Conservation (phyloP, 2,888 invertebrate genomes). For the Hoplodrina ambigua region DNA sequence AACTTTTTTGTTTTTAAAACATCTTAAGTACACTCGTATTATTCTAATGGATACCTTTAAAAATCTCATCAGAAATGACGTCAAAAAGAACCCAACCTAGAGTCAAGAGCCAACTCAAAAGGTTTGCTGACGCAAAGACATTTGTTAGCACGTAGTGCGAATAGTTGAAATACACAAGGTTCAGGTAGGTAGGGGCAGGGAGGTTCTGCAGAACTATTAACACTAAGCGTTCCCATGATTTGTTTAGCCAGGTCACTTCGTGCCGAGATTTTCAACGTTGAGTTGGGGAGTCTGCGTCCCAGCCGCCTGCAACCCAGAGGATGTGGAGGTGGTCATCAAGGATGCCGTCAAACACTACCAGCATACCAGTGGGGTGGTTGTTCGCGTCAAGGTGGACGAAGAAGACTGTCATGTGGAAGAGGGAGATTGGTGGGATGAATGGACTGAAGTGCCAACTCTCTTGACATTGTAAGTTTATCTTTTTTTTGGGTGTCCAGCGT, state of each 20-base stretch:
- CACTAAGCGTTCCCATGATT: slow-evolving; percentile 76
- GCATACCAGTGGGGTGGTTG: slow-evolving; percentile 90
- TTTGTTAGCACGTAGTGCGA: no score
- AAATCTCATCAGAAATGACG: not conserved
- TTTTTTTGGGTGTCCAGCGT: no score
- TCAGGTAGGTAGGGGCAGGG: no score
- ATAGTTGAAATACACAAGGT: no score
- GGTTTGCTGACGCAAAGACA: no score
- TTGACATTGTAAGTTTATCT: slow-evolving; percentile 81
- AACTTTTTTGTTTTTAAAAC: no score
- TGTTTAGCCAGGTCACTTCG: slow-evolving; percentile 93
- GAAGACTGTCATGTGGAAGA: slow-evolving; percentile 91
- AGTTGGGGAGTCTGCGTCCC: slow-evolving; percentile 94
- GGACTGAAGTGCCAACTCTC: slow-evolving; percentile 81
- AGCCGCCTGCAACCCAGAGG: slow-evolving; percentile 90
- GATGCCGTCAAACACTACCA: slow-evolving; percentile 91
- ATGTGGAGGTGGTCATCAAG: slow-evolving; percentile 90
- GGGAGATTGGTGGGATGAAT: slow-evolving; percentile 80
- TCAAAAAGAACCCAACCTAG: no score
- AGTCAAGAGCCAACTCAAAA: no score
- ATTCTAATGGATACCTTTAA: not conserved
- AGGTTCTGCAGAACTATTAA: slow-evolving; percentile 27
- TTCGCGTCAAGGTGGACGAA: slow-evolving; percentile 91
- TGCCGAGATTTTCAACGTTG: slow-evolving; percentile 92
- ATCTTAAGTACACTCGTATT: no score